Conservation (phyloP, 2,797 vertebrate species). For the Typhlichthys eigenmanni region DNA sequence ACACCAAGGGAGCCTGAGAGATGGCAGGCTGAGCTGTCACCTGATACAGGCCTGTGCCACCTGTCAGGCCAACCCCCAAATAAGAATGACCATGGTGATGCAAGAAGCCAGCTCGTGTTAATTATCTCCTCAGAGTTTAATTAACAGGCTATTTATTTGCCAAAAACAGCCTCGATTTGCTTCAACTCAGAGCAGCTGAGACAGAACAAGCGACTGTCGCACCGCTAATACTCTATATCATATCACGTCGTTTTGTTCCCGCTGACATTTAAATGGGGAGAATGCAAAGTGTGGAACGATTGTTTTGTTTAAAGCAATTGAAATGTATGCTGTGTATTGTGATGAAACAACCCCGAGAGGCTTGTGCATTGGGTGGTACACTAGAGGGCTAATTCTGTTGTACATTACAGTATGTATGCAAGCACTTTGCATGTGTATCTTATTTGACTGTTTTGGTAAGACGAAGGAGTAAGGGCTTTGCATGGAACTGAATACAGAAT, state of each 20-base stretch:
- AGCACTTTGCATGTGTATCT: conserved; percentile 49
- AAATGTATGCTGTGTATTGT: conserved; percentile 50
- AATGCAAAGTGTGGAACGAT: conserved; percentile 39
- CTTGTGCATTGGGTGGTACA: conserved; percentile 8
- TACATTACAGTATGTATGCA: conserved; percentile 4
- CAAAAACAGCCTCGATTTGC: conserved; percentile 87
- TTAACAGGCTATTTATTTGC: conserved; percentile 95
- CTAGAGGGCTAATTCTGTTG: conserved; percentile 47
- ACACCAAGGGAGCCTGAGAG: conserved; percentile 42
- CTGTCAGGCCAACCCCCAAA: conserved; percentile 87
- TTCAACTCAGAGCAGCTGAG: conserved; percentile 62
- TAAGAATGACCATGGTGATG: conserved; percentile 90
- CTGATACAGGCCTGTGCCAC: conserved; percentile 87
- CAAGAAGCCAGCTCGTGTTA: conserved; percentile 93
- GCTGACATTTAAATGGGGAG: conserved; percentile 17
- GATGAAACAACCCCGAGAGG: conserved; percentile 51
- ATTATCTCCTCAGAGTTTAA: conserved; percentile 99
- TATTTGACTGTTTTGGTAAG: conserved; percentile 65
- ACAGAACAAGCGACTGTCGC: conserved; percentile 45
- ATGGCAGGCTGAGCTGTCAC: conserved; percentile 80
- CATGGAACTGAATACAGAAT: conserved; percentile 90
- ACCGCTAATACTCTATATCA: conserved; percentile 4
- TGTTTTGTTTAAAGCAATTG: conserved; percentile 61
- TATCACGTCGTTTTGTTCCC: not conserved
- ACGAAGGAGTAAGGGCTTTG: conserved; percentile 76